These are phyloP conservation scores for Drosophila demipolita DNA, from an alignment of 2,888 invertebrate genomes.

Conservation along the genomic window DNA sequence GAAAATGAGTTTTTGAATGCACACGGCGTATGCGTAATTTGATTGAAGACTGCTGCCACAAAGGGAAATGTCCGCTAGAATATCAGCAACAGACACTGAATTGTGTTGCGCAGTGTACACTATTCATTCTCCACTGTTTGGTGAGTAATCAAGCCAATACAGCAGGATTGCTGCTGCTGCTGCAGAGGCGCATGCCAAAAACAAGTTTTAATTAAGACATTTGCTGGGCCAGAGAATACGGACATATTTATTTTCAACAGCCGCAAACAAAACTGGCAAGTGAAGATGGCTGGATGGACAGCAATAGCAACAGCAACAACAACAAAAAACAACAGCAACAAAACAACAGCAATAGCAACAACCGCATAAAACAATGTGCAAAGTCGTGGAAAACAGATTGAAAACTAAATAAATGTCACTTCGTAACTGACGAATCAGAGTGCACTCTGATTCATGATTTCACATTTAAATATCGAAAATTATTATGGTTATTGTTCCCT, in stretches of 20 bases:
- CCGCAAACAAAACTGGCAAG: conserved; percentile 59
- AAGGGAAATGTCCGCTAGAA: conserved; percentile 44
- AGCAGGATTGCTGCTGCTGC: conserved; percentile 31
- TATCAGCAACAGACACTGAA: conserved; percentile 26
- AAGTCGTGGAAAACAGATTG: conserved; percentile 57
- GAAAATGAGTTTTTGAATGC: not conserved
- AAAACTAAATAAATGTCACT: conserved; percentile 66
- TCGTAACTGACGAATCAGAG: conserved; percentile 31
- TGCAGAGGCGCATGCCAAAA: conserved; percentile 47
- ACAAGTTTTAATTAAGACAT: conserved; percentile 76
- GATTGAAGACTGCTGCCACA: conserved; percentile 27
- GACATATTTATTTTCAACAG: conserved; percentile 71
- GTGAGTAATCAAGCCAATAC: conserved; percentile 1
- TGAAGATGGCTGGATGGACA: conserved; percentile 53
- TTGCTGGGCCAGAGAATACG: conserved; percentile 60
- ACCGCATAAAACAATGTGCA: conserved; percentile 42
- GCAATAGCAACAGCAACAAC: conserved; percentile 29
- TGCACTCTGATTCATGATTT: not conserved
- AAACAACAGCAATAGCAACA: not conserved
- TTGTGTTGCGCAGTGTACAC: conserved; percentile 30
- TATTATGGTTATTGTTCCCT: not conserved
- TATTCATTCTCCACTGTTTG: conserved; percentile 5
- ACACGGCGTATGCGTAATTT: conserved; percentile 57
- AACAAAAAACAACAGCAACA: not conserved
- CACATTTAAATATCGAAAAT: not conserved